Evolutionary conservation across 1,140 invertebrate genomes (phyloP), one percentile per base, ranked within the genome.

Genomic region (Mycetomoellerius zeteki): DNA sequence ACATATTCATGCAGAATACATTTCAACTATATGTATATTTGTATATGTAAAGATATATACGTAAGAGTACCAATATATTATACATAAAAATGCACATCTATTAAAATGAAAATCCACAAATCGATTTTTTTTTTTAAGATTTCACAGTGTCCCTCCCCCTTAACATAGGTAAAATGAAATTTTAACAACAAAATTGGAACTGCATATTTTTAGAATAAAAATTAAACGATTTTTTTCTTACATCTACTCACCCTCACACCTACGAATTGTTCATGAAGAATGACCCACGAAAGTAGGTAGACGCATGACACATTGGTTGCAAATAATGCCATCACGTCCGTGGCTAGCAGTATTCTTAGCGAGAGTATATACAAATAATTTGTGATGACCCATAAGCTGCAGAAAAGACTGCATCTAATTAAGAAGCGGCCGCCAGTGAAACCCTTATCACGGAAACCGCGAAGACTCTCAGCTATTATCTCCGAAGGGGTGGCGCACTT

Each of bases 181-280:
- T 58, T 75, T 37, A 30, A 19, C 8, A 19, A 19, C 37, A 43
- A 43, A 43, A 43, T 27, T 19, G 16, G 2, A 43, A 10, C n/a
- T 27, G 56, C 52, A 54, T 6, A 54, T 50, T 60, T 12, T 64
- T 7, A 5, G 27, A 0, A 27, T 3, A 30, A 27, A 50, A 27
- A 72, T 50, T 50, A 8, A 72, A 50, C 4, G 3, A 37, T 10
- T 3, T 47, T 81, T 27, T 19, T 72, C 3, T 67, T 54, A 10
- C 16, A 82, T n/a, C n/a, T 88, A 96, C 97, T 97, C 95, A 99
- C 99, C 96, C 98, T 96, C 19, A 99, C 97, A 65, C 98, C 98
- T 78, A 99, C 98, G 95, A 99, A 99, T 94, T 99, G 98, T 93
- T 99, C 98, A 93, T 99, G 98, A 58, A 99, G 96, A 91, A 99